Base-by-base conservation (phyloP, 2,113 vertebrate genomes). In the Engystomops pustulosus region DNA sequence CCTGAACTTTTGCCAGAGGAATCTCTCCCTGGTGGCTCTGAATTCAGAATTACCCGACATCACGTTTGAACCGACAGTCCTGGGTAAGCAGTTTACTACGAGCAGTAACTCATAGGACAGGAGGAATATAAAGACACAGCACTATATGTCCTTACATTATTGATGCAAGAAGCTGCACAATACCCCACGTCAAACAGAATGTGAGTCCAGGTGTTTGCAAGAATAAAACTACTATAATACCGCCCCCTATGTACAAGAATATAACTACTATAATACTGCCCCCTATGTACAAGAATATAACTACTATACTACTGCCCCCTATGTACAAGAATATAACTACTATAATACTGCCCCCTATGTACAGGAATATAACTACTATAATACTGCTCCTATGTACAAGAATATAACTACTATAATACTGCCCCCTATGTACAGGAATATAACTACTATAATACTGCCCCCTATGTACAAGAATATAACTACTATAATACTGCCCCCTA, bases 1-100 rank as follows among this genome's bases (percentile, higher is more conserved):
- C 87, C 89, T 89, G 89, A 91, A 88, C 88, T 87, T 90, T 87
- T 88, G 88, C 89, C 88, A 88, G 87, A 88, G 85, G 85, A 82
- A 81, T 81, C 86, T 91, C 88, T 91, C 88, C 90, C 88, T 51
- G 47, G 88, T 89, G 89, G 88, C 85, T 88, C 83, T 76, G 55
- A 88, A 90, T 85, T 27, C 27, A 87, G 86, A 89, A 86, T 87
- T 86, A 86, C 82, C 76, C 72, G 84, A 85, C 87, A 88, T 88
- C n/a, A n/a, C n/a, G 85, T 88, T 89, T 89, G 89, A 89, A 82
- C 81, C 88, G 85, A 87, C 83, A 90, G 86, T 3, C 88, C 83
- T 72, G 87, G 88, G 80, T 86, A 90, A 87, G 86, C 84, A 92
- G 86, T 75, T 87, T 82, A 90, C 87, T 85, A 83, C 88, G 83